Evolutionary conservation across 2,113 vertebrate species (phyloP).

Genomic region (Psilopogon haemacephalus): DNA sequence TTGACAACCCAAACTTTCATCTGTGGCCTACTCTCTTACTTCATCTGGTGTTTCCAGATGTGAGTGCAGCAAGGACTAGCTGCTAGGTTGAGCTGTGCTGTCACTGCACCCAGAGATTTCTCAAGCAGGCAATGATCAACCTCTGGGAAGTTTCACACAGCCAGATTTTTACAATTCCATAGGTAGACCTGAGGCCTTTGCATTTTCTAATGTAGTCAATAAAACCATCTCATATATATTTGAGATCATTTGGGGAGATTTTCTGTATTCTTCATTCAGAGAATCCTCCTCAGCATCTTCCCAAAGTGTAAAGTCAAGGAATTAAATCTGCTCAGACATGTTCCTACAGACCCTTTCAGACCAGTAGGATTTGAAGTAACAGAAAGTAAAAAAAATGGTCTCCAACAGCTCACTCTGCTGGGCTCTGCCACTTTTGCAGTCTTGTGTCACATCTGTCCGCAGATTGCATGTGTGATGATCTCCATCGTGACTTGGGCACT

Average conservation of each 20-base stretch:
- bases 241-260: fast-evolving
- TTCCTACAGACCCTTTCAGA: background rate
- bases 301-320: background rate
- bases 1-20: background rate
- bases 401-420: background rate
- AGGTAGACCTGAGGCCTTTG: background rate
- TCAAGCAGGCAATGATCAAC: background rate
- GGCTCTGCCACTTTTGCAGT: background rate
- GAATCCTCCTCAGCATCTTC: background rate
- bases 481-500: conserved; percentile 5
- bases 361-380: background rate
- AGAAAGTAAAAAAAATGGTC: background rate
- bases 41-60: background rate
- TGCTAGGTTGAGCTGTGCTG: background rate
- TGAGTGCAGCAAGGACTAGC: background rate
- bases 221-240: background rate
- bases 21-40: background rate
- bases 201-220: background rate
- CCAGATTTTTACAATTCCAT: background rate
- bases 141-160: background rate
- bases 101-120: background rate
- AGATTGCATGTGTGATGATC: background rate
- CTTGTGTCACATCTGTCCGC: background rate
- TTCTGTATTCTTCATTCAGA: background rate
- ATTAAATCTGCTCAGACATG: background rate